phyloP scores from a whole-genome alignment of 2,888 invertebrate genomes.

The Cosmia trapezina region DNA sequence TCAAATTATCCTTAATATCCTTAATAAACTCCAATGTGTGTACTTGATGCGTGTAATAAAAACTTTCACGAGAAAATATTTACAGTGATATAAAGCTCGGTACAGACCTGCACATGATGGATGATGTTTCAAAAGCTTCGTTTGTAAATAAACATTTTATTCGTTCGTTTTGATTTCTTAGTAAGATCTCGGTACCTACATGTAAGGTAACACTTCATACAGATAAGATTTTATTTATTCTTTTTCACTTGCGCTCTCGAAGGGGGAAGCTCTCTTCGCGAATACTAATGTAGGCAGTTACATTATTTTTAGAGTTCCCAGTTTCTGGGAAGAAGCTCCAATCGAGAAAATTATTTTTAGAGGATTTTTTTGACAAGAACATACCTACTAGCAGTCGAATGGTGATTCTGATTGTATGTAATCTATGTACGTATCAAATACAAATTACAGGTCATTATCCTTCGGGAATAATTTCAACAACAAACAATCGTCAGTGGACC shows the following conservation, averaged over 20 bases:
- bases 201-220: conserved; percentile 65
- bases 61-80: conserved; percentile 62
- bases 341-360: too few relatives aligned
- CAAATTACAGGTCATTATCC: conserved; percentile 21
- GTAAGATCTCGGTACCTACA: conserved; percentile 57
- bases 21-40: conserved; percentile 63
- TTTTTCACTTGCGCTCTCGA: conserved; percentile 45
- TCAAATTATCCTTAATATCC: conserved; percentile 62
- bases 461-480: conserved; percentile 31
- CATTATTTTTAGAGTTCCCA: not conserved
- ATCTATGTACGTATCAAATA: conserved; percentile 1
- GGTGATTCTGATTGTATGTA: not conserved
- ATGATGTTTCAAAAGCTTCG: conserved; percentile 41
- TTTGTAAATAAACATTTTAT: conserved; percentile 63
- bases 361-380: not conserved
- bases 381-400: not conserved
- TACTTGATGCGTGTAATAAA: conserved; percentile 61
- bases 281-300: conserved; percentile 36
- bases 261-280: conserved; percentile 33
- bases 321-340: not conserved
- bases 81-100: conserved; percentile 57
- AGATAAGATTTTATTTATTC: conserved; percentile 56
- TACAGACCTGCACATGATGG: conserved; percentile 46
- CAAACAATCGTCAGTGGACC: conserved; percentile 32
- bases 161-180: conserved; percentile 60